Evolutionary conservation across 2,113 vertebrate genomes (phyloP).

Genomic region (Chloropsis hardwickii): DNA sequence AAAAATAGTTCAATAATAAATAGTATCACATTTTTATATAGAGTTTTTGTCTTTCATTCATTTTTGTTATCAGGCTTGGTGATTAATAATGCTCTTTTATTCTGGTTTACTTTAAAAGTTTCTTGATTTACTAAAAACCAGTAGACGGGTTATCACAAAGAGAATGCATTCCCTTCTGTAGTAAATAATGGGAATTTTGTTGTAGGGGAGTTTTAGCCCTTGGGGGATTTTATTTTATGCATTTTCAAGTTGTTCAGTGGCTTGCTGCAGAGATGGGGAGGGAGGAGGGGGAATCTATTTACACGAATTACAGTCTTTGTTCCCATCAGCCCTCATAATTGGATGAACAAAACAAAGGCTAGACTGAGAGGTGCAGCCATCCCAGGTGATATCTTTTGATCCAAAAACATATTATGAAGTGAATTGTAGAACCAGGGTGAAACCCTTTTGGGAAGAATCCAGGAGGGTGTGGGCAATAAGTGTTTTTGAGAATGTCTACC

Average conservation of each 20-base stretch:
- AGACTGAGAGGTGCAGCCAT: neutral
- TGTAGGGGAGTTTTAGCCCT: neutral
- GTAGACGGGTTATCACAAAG: neutral
- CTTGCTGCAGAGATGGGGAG: neutral
- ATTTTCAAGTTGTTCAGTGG: conserved; percentile 1
- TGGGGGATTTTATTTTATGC: neutral
- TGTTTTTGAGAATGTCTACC: neutral
- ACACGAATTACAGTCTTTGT: conserved; percentile 14
- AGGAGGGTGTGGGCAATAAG: neutral
- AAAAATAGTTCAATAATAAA: neutral
- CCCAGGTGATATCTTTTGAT: neutral
- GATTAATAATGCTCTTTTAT: neutral
- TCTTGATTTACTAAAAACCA: neutral
- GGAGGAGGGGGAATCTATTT: conserved; percentile 11
- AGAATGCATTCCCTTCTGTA: neutral
- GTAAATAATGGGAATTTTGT: neutral
- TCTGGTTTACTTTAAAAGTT: neutral
- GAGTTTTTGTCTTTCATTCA: accelerated
- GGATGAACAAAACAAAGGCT: neutral
- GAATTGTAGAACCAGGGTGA: neutral
- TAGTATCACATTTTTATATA: neutral
- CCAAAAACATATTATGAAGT: neutral
- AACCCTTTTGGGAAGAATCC: neutral
- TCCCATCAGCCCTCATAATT: neutral
- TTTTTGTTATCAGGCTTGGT: neutral